Percentiles rank a stretch among this genome's conserved stretches.
phyloP scores from a whole-genome alignment of 2,113 vertebrate genomes.

The Pardalotus punctatus region DNA sequence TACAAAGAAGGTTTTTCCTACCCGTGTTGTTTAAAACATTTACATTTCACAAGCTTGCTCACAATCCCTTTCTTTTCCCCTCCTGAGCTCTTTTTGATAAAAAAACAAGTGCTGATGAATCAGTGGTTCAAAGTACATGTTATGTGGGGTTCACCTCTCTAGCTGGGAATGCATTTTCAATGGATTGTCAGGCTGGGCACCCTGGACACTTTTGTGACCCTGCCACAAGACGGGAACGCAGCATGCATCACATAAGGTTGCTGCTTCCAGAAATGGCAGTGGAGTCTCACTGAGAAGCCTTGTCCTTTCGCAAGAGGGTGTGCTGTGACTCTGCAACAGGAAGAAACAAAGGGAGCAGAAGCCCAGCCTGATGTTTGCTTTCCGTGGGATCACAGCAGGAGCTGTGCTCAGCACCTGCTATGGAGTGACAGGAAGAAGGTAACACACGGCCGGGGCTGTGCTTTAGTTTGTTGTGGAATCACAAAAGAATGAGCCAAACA shows the following conservation, averaged over 20 bases:
- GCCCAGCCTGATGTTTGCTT: neutral
- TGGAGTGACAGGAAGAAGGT: rapidly evolving
- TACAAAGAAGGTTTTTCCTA: neutral
- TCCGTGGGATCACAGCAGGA: neutral
- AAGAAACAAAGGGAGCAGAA: neutral
- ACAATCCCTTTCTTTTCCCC: neutral
- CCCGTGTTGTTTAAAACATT: neutral
- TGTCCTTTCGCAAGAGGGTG: neutral
- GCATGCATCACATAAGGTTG: neutral
- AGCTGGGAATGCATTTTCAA: neutral
- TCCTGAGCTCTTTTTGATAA: neutral
- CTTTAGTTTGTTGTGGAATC: neutral
- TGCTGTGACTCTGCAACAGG: neutral
- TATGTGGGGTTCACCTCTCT: neutral
- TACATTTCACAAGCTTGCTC: neutral
- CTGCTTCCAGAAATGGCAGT: neutral
- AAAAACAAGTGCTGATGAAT: neutral
- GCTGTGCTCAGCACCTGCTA: neutral
- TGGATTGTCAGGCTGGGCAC: neutral
- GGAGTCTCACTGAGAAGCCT: neutral
- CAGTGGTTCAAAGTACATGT: neutral
- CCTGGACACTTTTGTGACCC: neutral
- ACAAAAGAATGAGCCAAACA: neutral
- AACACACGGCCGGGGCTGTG: neutral
- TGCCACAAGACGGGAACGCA: neutral